Base-by-base conservation (phyloP, 2,113 vertebrate species). In the Dromaius novaehollandiae region DNA sequence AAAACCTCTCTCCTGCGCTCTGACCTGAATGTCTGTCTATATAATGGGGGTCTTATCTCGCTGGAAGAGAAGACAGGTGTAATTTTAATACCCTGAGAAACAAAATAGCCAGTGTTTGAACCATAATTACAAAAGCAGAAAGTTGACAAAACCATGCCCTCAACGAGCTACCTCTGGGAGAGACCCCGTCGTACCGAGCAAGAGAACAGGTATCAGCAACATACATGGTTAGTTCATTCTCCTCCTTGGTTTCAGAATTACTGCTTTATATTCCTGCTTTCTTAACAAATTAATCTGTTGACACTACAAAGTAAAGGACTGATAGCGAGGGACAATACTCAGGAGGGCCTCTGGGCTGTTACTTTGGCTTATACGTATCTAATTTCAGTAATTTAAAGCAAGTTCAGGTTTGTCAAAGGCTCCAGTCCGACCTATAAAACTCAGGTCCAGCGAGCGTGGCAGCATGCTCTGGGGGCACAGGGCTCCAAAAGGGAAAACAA, bases 331-430 rank as follows among this genome's bases (percentile, higher is more conserved):
- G 68, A 93, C 96, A 97, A 94, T 75, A 89, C 91, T 95, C 96
- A 74, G 85, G 94, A 97, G 91, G 94, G 87, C 79, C 94, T 80
- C 91, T 95, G 78, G 91, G 95, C 97, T 91, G 64, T 80, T 93
- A 93, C 95, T 94, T 97, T 78, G 79, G 97, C 90, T 95, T 96
- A 92, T 94, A 97, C 95, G 94, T 95, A 94, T 95, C 94, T 96
- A 94, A 95, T 96, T 94, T 97, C 94, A 93, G 89, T 91, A 88
- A 96, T 97, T 97, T 95, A 95, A 96, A 93, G 87, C n/a, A 96
- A 96, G 95, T 94, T 95, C 89, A 81, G 89, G 94, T 96, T 97
- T 95, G 87, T 89, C 91, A 89, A 91, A 95, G 84, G 92, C 91
- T 96, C 75, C 85, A 94, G 66, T 69, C 86, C 93, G 90, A 93